Conservation (phyloP, 2,888 invertebrate species). For the Protodeltote pygarga region DNA sequence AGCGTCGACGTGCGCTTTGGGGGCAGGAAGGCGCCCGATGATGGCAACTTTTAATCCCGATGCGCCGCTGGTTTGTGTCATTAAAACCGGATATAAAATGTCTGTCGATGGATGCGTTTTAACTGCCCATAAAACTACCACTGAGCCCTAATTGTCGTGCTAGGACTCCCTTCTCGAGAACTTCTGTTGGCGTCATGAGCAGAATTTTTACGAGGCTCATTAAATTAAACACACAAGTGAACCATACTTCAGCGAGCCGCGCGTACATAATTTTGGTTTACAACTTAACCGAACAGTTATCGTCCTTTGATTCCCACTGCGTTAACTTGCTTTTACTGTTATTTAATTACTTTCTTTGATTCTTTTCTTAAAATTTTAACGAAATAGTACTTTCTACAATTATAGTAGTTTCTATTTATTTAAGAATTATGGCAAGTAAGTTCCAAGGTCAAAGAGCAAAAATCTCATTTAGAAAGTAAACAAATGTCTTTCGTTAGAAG, state of each 20-base stretch:
- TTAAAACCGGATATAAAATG: slow-evolving; percentile 76
- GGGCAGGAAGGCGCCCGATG: slow-evolving; percentile 53
- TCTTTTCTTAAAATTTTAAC: neutral
- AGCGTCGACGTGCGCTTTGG: slow-evolving; percentile 12
- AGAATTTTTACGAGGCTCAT: slow-evolving; percentile 70
- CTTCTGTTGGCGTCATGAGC: slow-evolving; percentile 59
- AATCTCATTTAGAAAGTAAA: neutral
- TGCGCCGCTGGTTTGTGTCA: slow-evolving; percentile 43
- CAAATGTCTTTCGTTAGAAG: neutral
- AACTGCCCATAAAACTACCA: slow-evolving; percentile 75
- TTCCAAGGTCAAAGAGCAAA: neutral
- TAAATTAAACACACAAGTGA: slow-evolving; percentile 62
- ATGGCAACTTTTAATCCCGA: slow-evolving; percentile 56
- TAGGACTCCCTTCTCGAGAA: slow-evolving; percentile 55
- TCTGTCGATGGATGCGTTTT: slow-evolving; percentile 68
- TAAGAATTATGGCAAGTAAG: neutral
- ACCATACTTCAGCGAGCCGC: slow-evolving; percentile 43
- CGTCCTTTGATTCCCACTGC: slow-evolving; percentile 21
- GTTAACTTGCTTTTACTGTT: slow-evolving; percentile 30
- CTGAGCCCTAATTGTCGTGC: slow-evolving; percentile 75
- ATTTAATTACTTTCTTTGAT: slow-evolving; percentile 13
- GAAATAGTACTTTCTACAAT: neutral
- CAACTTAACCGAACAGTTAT: slow-evolving; percentile 45
- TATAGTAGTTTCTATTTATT: too few relatives aligned
- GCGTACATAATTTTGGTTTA: slow-evolving; percentile 40